Percentiles rank a stretch among this genome's conserved stretches.
These are phyloP conservation scores for Heliothis virescens DNA, from an alignment of 1,140 invertebrate species.

Conservation along the genomic window DNA sequence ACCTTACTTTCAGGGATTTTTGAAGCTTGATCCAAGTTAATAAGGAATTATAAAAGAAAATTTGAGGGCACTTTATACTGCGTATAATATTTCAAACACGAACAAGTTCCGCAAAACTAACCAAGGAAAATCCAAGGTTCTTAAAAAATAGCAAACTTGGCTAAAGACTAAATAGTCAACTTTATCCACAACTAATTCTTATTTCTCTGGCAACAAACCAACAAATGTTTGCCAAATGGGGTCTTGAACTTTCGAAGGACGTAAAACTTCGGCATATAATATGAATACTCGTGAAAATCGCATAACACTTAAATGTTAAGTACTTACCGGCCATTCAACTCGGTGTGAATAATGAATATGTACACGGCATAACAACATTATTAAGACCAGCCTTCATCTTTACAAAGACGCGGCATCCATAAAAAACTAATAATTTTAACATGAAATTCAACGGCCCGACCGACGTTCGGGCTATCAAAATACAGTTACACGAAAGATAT, in stretches of 20 bases:
- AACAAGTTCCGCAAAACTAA: neutral
- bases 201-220: neutral
- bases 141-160: neutral
- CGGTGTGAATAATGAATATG: constrained; percentile 7
- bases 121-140: neutral
- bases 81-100: too few relatives aligned
- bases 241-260: constrained; percentile 26
- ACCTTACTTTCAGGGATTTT: too few relatives aligned
- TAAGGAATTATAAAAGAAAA: too few relatives aligned
- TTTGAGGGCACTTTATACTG: too few relatives aligned
- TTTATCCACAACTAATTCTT: constrained; percentile 11
- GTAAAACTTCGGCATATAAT: neutral
- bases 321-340: constrained; percentile 28
- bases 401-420: neutral
- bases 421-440: constrained; percentile 17
- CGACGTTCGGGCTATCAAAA: constrained; percentile 7
- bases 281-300: constrained; percentile 5
- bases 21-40: too few relatives aligned
- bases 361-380: neutral
- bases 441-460: constrained; percentile 19
- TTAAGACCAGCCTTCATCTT: neutral
- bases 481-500: constrained; percentile 10
- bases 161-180: neutral
- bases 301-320: constrained; percentile 1
- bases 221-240: neutral